These are phyloP conservation scores for Fregetta grallaria DNA, from an alignment of 2,113 vertebrate species.

Conservation along the genomic window DNA sequence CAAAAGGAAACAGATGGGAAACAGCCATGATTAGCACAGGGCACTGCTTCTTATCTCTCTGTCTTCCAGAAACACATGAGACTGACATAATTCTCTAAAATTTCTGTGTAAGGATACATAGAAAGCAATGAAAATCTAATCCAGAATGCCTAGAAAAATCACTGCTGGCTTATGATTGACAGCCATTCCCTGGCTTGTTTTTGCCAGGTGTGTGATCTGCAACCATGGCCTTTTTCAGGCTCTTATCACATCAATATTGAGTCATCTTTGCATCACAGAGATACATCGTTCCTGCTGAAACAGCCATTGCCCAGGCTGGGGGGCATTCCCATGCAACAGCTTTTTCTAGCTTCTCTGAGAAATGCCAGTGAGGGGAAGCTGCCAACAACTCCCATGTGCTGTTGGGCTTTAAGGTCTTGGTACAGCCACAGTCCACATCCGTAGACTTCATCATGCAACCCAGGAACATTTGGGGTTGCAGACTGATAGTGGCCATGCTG, in stretches of 20 bases:
- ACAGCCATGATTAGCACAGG: not conserved
- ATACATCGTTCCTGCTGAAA: not conserved
- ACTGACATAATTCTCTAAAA: not conserved
- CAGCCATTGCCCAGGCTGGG: not conserved
- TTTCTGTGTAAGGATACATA: not conserved
- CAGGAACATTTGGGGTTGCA: not conserved
- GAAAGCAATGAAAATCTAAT: not conserved
- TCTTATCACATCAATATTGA: not conserved
- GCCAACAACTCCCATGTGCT: not conserved
- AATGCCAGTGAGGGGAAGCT: not conserved
- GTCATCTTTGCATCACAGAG: not conserved
- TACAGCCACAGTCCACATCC: not conserved
- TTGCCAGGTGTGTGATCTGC: not conserved
- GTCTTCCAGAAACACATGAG: not conserved
- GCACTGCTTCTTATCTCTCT: not conserved
- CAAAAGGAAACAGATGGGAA: conserved; percentile 26
- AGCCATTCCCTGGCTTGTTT: not conserved
- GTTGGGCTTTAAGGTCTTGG: not conserved
- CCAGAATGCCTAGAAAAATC: not conserved
- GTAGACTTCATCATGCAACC: not conserved
- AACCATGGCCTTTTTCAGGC: not conserved
- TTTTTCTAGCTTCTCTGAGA: not conserved
- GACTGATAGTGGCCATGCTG: not conserved
- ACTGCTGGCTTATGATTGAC: no score
- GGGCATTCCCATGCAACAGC: not conserved